phyloP scores from a whole-genome alignment of 2,888 invertebrate genomes.

The Andrena chrysosceles region DNA sequence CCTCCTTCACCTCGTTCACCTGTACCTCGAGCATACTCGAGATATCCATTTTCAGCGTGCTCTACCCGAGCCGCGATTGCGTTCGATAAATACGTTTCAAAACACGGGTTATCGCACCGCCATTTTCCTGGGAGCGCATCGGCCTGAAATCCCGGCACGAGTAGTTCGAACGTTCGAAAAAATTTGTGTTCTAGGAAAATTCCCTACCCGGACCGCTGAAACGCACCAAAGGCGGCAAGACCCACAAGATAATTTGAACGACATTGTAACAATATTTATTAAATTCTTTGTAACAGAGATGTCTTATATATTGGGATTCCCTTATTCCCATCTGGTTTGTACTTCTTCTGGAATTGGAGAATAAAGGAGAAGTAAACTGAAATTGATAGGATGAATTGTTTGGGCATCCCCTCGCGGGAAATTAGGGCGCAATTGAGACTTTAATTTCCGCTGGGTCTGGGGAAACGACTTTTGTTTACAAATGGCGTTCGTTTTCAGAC shows the following conservation, averaged over 20 bases:
- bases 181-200: conserved; percentile 5
- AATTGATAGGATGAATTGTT: neutral
- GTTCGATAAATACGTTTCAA: conserved; percentile 64
- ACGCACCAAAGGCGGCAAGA: neutral
- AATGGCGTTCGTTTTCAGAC: conserved; percentile 76
- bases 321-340: too few species aligned
- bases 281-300: too few species aligned
- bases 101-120: conserved; percentile 71
- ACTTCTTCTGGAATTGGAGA: neutral
- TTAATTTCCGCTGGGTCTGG: conserved; percentile 13
- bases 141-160: conserved; percentile 48
- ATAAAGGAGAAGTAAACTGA: neutral
- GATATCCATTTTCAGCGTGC: conserved; percentile 78
- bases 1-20: conserved; percentile 78
- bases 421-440: conserved; percentile 1
- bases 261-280: too few species aligned
- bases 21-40: conserved; percentile 82
- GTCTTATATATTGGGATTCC: too few species aligned
- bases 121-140: conserved; percentile 70
- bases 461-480: conserved; percentile 78
- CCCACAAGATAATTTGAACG: too few species aligned
- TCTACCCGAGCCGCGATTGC: conserved; percentile 1
- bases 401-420: neutral
- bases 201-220: neutral
- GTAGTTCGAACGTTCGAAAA: conserved; percentile 37